A percentile compares a stretch with the other conserved stretches of the same genome.
Evolutionary conservation across 2,888 invertebrate genomes (phyloP).

Genomic region (Cheilosia vernalis): DNA sequence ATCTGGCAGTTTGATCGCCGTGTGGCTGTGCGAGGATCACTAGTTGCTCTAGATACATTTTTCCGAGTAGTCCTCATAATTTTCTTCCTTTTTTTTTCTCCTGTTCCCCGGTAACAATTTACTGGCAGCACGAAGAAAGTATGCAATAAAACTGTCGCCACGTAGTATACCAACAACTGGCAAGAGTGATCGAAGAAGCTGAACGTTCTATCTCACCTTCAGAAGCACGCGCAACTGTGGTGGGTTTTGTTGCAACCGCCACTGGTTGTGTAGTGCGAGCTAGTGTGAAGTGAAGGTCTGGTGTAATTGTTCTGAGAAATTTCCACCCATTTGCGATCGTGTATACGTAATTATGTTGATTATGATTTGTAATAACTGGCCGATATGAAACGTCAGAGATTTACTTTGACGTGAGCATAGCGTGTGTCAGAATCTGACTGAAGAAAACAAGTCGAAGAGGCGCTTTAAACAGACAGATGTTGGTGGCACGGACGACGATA

Average conservation of each 20-base stretch:
- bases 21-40: slow-evolving; percentile 11
- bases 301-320: not conserved
- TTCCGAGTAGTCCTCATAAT: slow-evolving; percentile 27
- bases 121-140: not conserved
- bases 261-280: not conserved
- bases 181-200: not conserved
- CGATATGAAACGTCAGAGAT: no score
- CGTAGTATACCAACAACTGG: not conserved
- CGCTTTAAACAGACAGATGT: no score
- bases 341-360: no score
- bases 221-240: not conserved
- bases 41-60: slow-evolving; percentile 45
- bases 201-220: slow-evolving; percentile 19
- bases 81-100: slow-evolving; percentile 10
- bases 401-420: no score
- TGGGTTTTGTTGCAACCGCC: not conserved
- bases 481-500: no score
- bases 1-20: slow-evolving; percentile 34
- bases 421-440: no score
- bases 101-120: not conserved
- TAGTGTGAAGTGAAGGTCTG: not conserved
- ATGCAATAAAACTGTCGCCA: not conserved
- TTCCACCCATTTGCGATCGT: no score
- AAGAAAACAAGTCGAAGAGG: no score
- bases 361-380: no score